Evolutionary conservation across 1,140 invertebrate species (phyloP), one percentile per base, ranked within the genome.

Genomic region (Drosophila saltans): DNA sequence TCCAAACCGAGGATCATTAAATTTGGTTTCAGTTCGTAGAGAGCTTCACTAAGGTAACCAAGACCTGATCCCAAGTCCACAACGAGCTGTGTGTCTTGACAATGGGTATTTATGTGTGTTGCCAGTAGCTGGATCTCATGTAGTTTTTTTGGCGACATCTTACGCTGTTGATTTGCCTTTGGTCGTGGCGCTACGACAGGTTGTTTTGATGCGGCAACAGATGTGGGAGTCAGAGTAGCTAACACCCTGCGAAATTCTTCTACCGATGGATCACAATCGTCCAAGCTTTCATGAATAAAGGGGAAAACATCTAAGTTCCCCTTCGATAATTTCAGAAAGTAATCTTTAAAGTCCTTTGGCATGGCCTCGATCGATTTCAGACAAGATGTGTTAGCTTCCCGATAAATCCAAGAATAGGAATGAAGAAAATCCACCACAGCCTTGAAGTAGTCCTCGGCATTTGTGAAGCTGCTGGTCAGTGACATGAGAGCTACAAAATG

Each of bases 21-120:
- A 4, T 94, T 93, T 40, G 94, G 93, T 9, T 75, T 73, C 0
- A 78, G 28, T 90, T 95, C 93, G 76, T 94, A 93, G 40, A 97
- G 78, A 11, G 96, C 78, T 88, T 96, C 94, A 72, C 96, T 95
- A 24, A 98, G 91, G 85, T 98, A 97, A n/a, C 97, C 97, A 93
- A 97, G 92, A 39, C 97, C 97, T 45, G 95, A 94, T n/a, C 97
- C 97, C 78, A 97, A 93, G 93, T 97, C 97, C 5, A 97, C 92
- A 52, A 97, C 93, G n/a, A 94, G 92, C 16, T 62, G 43, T 8
- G 92, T 88, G 24, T 93, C 71, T 7, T 16, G 6, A 75, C 95
- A 96, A 43, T 95, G 81, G 10, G 92, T 65, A 62, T 94, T 85
- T 39, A 96, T 93, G 67, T 95, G 92, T 36, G 94, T 83, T 4